Evolutionary conservation across 1,140 invertebrate genomes (phyloP).

Genomic region (Chlorops oryzae): DNA sequence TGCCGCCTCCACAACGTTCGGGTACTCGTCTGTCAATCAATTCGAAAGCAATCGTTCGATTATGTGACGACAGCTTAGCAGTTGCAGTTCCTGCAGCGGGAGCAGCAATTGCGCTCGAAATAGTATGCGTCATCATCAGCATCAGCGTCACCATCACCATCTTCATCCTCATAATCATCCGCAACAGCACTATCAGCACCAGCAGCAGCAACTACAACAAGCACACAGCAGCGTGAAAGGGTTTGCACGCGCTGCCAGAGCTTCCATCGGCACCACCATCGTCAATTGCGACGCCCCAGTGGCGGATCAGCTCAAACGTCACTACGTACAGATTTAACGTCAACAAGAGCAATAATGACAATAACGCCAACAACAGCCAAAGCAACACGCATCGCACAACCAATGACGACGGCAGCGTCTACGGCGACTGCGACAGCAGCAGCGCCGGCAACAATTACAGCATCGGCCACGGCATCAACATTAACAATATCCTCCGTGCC

Average conservation of each 20-base stretch:
- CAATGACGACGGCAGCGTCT: slow-evolving; percentile 3
- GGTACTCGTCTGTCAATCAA: slow-evolving; percentile 45
- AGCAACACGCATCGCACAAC: slow-evolving; percentile 6
- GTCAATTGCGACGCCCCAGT: slow-evolving; percentile 35
- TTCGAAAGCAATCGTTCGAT: slow-evolving; percentile 35
- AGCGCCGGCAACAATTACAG: slow-evolving; percentile 32
- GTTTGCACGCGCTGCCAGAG: slow-evolving; percentile 43
- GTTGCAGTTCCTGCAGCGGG: slow-evolving; percentile 46
- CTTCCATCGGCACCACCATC: slow-evolving; percentile 44
- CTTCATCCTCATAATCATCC: slow-evolving; percentile 22
- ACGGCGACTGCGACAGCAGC: slow-evolving; percentile 8
- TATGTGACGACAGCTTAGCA: slow-evolving; percentile 47
- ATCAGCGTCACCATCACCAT: slow-evolving; percentile 8
- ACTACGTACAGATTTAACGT: too few relatives aligned
- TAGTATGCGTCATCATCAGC: slow-evolving; percentile 32
- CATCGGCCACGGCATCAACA: slow-evolving; percentile 34
- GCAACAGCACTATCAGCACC: slow-evolving; percentile 25
- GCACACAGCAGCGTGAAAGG: slow-evolving; percentile 24
- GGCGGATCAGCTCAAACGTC: slow-evolving; percentile 23
- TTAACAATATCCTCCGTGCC: slow-evolving; percentile 35
- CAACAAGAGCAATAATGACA: background rate
- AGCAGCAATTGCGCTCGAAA: slow-evolving; percentile 42
- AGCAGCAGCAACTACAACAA: slow-evolving; percentile 17
- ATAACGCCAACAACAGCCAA: slow-evolving; percentile 6
- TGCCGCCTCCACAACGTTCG: slow-evolving; percentile 44